Base-by-base conservation (phyloP, 2,113 vertebrate genomes). In the Phalacrocorax carbo region DNA sequence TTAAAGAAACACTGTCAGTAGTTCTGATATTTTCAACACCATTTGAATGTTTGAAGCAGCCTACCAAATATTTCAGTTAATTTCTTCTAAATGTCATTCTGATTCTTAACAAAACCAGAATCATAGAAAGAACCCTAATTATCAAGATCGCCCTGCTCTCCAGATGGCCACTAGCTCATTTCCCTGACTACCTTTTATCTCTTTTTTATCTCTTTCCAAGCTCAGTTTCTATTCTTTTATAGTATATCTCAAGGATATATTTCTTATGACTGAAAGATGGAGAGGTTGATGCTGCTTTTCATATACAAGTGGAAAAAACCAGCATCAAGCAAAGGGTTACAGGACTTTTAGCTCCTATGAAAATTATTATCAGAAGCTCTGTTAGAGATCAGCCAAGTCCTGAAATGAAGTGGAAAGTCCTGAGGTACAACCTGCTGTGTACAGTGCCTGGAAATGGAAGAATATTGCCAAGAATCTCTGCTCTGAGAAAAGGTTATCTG, bases 231-330 rank as follows among this genome's bases (percentile, higher is more conserved):
- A 10, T 51, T 82, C 4, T 85, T 89, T 68, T 49, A 11, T 46
- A 69, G 48, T 7, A 7, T 69, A 66, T n/a, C 29, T 76, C 36
- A 82, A 73, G n/a, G 22, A 42, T 69, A 29, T 57, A 79, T 61
- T 82, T 69, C 30, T 77, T 65, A 46, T 13, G 16, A 76, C 9
- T 54, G 36, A 82, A 79, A 6, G 16, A 60, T n/a, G 22, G n/a
- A 84, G 51, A 91, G 3, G 11, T 5, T 60, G 19, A 52, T 79
- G 8, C 6, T 55, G 38, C 3, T 55, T 77, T 79, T 82, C 51
- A 30, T 46, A 30, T n/a, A 58, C 1, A 4, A 1, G 4, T 0
- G 1, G 0, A 0, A 32, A 54, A 64, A 10, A 0, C 0, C 42
- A 82, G 12, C 34, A 22, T 8, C 13, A 38, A 38, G 3, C 5